Evolutionary conservation across 2,113 vertebrate genomes (phyloP).

Genomic region (Elachura formosa): DNA sequence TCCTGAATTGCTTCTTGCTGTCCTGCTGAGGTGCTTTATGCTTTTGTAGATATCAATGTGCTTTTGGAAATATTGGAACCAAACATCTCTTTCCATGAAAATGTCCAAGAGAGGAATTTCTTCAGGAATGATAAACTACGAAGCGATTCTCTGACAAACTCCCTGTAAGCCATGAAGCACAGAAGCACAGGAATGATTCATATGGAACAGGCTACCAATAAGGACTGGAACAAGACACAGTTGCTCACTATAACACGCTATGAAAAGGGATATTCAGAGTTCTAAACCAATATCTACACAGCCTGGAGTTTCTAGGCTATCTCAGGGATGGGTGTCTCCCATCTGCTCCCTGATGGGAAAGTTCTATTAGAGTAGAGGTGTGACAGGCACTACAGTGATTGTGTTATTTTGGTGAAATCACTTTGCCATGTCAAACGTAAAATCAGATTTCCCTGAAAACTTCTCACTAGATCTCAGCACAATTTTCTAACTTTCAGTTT

Average conservation of each 20-base stretch:
- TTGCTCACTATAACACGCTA: neutral
- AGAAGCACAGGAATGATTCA: neutral
- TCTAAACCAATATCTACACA: neutral
- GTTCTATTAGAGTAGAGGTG: neutral
- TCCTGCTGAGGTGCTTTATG: neutral
- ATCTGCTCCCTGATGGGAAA: neutral
- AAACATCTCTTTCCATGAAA: neutral
- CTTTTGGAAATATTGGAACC: neutral
- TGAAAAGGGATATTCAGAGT: neutral
- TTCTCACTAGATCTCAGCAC: neutral
- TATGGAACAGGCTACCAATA: neutral
- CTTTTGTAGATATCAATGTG: slow-evolving; percentile 1
- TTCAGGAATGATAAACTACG: neutral
- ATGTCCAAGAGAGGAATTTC: neutral
- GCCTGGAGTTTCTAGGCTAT: neutral
- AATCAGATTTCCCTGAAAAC: neutral
- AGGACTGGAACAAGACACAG: neutral
- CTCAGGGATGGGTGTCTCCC: neutral
- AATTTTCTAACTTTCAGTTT: neutral
- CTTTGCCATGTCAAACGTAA: neutral
- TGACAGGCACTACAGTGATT: neutral
- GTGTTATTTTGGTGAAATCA: neutral
- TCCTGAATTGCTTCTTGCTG: neutral
- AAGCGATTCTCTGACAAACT: neutral
- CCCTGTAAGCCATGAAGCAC: neutral